These are phyloP conservation scores for Barbus barbus DNA, from an alignment of 2,113 vertebrate species.

Conservation along the genomic window DNA sequence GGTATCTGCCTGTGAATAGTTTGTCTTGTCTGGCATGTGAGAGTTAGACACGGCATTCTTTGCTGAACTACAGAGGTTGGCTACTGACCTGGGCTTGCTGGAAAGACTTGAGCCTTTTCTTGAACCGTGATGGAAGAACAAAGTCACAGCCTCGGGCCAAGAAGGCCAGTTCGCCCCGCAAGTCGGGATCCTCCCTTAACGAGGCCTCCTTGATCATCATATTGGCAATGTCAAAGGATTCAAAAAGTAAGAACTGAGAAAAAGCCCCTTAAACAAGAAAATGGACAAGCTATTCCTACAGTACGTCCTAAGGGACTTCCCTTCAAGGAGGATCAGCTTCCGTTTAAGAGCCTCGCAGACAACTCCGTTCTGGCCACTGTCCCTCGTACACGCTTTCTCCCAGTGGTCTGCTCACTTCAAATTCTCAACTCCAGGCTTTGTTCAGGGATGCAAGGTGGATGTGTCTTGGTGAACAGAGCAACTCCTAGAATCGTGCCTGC, in stretches of 20 bases:
- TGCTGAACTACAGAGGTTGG: slow-evolving; percentile 38
- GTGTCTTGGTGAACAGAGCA: slow-evolving; percentile 31
- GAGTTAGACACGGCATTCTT: slow-evolving; percentile 43
- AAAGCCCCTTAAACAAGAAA: neutral
- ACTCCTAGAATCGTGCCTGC: slow-evolving; percentile 57
- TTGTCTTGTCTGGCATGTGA: slow-evolving; percentile 73
- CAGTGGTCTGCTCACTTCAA: slow-evolving; percentile 39
- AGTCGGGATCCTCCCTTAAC: slow-evolving; percentile 92
- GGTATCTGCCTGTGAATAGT: slow-evolving; percentile 90
- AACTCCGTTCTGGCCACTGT: slow-evolving; percentile 25
- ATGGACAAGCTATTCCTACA: slow-evolving; percentile 30
- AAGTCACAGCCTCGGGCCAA: slow-evolving; percentile 97
- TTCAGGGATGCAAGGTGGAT: slow-evolving; percentile 28
- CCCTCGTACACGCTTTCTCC: slow-evolving; percentile 4
- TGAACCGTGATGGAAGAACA: slow-evolving; percentile 97
- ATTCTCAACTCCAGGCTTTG: slow-evolving; percentile 39
- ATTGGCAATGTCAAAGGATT: slow-evolving; percentile 66
- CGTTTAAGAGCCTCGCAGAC: slow-evolving; percentile 36
- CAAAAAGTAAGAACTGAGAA: slow-evolving; percentile 11
- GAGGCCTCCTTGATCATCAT: slow-evolving; percentile 99
- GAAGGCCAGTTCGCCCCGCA: slow-evolving; percentile 97
- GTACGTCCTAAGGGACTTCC: slow-evolving; percentile 47
- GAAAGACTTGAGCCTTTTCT: slow-evolving; percentile 97
- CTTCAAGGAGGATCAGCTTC: neutral
- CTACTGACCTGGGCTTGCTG: slow-evolving; percentile 94